Percentiles rank a stretch among this genome's conserved stretches.
These are phyloP conservation scores for Diachrysia chrysitis DNA, from an alignment of 2,888 invertebrate species.

Conservation along the genomic window DNA sequence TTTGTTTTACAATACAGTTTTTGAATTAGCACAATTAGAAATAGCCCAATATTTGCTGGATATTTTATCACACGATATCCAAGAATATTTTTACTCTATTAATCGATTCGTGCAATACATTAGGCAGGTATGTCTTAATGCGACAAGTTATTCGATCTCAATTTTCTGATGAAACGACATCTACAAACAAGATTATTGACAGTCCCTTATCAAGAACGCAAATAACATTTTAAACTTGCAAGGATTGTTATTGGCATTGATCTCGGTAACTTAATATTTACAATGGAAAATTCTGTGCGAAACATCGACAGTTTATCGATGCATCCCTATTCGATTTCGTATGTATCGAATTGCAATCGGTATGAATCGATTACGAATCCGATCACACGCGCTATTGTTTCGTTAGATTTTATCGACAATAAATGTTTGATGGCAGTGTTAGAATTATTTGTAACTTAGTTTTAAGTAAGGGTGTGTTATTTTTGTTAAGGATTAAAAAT, in stretches of 20 bases:
- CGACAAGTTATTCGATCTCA: background rate
- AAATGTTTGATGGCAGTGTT: conserved; percentile 49
- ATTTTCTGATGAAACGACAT: background rate
- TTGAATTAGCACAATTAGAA: too few species aligned
- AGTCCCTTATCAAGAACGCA: conserved; percentile 5
- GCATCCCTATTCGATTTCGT: conserved; percentile 42
- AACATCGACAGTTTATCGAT: conserved; percentile 31
- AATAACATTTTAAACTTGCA: conserved; percentile 29
- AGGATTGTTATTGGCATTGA: conserved; percentile 45
- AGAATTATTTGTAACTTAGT: conserved; percentile 23
- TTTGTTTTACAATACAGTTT: background rate
- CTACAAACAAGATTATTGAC: background rate
- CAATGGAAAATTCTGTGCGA: conserved; percentile 38
- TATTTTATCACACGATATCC: too few species aligned
- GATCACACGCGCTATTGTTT: conserved; percentile 71
- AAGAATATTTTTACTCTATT: too few species aligned
- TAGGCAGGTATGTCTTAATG: too few species aligned
- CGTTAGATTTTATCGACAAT: conserved; percentile 56
- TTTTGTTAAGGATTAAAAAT: background rate
- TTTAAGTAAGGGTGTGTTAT: background rate
- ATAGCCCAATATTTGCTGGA: too few species aligned
- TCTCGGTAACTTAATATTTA: conserved; percentile 47
- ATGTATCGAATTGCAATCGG: conserved; percentile 64
- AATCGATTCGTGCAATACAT: too few species aligned
- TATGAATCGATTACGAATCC: conserved; percentile 66